These are phyloP conservation scores for Atopsyche davidsoni DNA, from an alignment of 1,140 invertebrate species.

Conservation along the genomic window DNA sequence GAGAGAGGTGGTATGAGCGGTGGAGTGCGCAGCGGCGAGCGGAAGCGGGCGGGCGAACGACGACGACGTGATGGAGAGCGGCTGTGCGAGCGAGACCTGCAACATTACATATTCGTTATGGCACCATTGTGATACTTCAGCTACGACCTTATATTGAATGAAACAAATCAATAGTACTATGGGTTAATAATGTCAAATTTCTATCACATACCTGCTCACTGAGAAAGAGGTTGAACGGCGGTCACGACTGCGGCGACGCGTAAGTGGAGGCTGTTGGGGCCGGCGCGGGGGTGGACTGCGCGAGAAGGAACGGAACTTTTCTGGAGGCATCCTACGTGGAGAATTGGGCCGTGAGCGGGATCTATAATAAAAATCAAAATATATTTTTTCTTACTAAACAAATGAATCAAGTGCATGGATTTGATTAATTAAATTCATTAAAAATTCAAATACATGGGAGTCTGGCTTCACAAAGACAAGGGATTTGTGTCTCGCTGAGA, in stretches of 20 bases:
- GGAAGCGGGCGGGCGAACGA: slow-evolving; percentile 37
- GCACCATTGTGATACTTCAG: no score
- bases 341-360: slow-evolving; percentile 41
- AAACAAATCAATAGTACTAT: no score
- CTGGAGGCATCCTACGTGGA: slow-evolving; percentile 38
- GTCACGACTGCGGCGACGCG: slow-evolving; percentile 13
- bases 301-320: slow-evolving; percentile 26
- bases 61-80: slow-evolving; percentile 33
- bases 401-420: not conserved
- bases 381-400: slow-evolving; percentile 5
- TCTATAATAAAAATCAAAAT: slow-evolving; percentile 22
- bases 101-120: no score
- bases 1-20: slow-evolving; percentile 21
- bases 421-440: slow-evolving; percentile 2
- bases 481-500: no score
- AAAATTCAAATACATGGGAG: slow-evolving; percentile 2
- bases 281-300: slow-evolving; percentile 17
- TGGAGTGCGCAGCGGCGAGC: slow-evolving; percentile 30
- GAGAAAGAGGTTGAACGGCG: slow-evolving; percentile 27
- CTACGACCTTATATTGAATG: no score
- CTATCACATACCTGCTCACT: slow-evolving; percentile 20
- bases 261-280: not conserved
- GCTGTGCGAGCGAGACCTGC: slow-evolving; percentile 19
- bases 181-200: no score
- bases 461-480: no score